These are phyloP conservation scores for Macrosiphum euphorbiae DNA, from an alignment of 2,888 invertebrate species.

Conservation along the genomic window DNA sequence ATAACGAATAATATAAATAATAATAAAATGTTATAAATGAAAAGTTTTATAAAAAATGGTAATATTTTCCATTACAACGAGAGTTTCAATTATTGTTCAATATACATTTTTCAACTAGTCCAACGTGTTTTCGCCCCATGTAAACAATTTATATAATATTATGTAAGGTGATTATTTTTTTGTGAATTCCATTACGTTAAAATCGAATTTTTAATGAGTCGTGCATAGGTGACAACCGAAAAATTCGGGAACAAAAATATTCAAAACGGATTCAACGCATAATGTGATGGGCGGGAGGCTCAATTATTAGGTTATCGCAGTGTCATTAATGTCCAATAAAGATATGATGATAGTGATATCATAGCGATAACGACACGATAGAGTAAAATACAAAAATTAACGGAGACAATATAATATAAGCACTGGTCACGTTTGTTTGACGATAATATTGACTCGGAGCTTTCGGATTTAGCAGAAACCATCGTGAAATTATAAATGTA, in stretches of 20 bases:
- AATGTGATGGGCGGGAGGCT: not conserved
- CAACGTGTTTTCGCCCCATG: not conserved
- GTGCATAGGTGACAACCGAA: not conserved
- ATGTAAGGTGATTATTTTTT: too few relatives aligned
- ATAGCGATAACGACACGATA: too few relatives aligned
- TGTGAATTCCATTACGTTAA: too few relatives aligned
- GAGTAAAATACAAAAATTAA: not conserved
- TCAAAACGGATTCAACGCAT: not conserved
- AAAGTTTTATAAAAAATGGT: not conserved
- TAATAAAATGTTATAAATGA: too few relatives aligned
- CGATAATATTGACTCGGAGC: not conserved
- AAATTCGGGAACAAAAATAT: not conserved
- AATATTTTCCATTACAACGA: not conserved
- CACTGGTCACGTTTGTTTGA: not conserved
- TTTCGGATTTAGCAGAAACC: not conserved
- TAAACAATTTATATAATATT: not conserved
- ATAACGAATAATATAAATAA: too few relatives aligned
- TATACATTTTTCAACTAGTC: not conserved
- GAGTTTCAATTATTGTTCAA: too few relatives aligned
- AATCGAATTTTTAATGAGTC: too few relatives aligned
- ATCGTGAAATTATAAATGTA: not conserved
- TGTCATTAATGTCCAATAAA: not conserved
- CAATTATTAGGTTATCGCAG: not conserved
- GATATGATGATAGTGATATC: too few relatives aligned
- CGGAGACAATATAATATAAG: not conserved